phyloP scores from a whole-genome alignment of 2,113 vertebrate genomes.

The Buteo buteo region DNA sequence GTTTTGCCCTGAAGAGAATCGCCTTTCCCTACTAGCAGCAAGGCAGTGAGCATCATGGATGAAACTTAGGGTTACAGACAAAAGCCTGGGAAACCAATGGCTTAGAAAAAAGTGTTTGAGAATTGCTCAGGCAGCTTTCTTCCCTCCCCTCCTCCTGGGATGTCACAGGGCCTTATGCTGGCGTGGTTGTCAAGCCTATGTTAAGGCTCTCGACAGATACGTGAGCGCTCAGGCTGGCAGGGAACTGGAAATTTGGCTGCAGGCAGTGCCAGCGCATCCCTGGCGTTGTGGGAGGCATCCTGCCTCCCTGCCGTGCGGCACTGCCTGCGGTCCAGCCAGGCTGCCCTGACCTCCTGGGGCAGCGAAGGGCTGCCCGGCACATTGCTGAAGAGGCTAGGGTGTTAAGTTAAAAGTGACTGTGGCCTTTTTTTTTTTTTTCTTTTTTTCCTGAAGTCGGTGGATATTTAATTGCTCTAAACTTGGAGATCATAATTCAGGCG shows the following conservation, averaged over 20 bases:
- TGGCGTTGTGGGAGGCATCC: fast-evolving
- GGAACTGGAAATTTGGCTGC: not conserved
- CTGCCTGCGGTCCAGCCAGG: not conserved
- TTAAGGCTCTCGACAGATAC: not conserved
- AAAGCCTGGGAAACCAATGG: not conserved
- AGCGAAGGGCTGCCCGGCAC: not conserved
- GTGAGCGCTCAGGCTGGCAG: not conserved
- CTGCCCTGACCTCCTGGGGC: not conserved
- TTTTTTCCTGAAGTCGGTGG: not conserved
- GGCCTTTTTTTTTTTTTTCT: not conserved
- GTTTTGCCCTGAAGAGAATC: not conserved
- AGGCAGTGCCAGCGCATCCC: fast-evolving
- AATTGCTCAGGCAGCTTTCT: not conserved
- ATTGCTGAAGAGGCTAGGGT: not conserved
- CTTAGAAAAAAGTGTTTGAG: not conserved
- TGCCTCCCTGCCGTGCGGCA: not conserved
- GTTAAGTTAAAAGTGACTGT: not conserved
- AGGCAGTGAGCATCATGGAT: fast-evolving
- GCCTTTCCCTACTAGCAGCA: fast-evolving
- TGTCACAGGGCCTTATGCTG: not conserved
- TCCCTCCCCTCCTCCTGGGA: not conserved
- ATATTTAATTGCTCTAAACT: not conserved
- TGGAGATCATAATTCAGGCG: not conserved
- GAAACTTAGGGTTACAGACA: not conserved
- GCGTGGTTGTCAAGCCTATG: not conserved